Conservation (phyloP, 1,140 invertebrate species). For the Papilio polyxenes region DNA sequence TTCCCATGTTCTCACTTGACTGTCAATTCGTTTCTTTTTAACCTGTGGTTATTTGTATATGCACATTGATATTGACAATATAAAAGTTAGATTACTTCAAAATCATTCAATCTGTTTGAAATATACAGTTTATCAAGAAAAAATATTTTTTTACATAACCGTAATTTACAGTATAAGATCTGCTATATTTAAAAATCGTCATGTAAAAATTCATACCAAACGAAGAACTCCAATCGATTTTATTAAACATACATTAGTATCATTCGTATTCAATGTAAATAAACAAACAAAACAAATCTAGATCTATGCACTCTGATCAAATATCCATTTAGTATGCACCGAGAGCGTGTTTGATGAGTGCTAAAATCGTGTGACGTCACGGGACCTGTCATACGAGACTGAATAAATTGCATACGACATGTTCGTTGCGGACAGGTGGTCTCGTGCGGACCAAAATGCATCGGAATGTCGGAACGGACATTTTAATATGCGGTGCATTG, state of each 20-base stretch:
- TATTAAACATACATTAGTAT: neutral
- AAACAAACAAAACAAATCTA: neutral
- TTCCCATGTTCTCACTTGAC: conserved; percentile 20
- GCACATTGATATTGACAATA: neutral
- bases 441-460: conserved; percentile 56
- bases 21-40: conserved; percentile 25
- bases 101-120: too few relatives aligned
- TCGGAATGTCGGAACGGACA: conserved; percentile 51
- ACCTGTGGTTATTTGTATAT: conserved; percentile 26
- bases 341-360: neutral
- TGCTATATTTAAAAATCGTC: neutral
- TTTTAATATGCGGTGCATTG: conserved; percentile 31
- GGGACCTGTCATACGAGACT: conserved; percentile 37
- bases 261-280: neutral
- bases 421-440: conserved; percentile 70
- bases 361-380: conserved; percentile 21
- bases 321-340: conserved; percentile 13
- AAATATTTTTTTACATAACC: neutral
- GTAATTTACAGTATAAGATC: neutral
- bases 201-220: neutral
- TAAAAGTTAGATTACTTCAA: neutral
- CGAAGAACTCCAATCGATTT: neutral
- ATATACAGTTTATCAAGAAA: too few relatives aligned
- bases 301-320: neutral
- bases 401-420: conserved; percentile 62